Conservation (phyloP, 64 coral and sea anemone genomes). For the Stichodactyla mertensii region DNA sequence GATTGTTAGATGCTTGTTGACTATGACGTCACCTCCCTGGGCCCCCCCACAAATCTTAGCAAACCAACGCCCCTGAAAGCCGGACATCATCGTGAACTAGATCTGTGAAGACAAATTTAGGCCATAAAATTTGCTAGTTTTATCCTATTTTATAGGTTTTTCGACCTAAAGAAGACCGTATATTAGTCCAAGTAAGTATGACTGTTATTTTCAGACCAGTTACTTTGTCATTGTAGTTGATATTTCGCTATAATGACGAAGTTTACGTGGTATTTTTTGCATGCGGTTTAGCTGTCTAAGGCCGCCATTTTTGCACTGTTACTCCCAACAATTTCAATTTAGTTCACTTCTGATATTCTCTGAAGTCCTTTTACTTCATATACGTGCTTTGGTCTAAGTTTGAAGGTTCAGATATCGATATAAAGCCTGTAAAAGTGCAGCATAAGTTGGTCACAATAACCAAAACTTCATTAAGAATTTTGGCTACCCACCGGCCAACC, state of each 20-base stretch:
- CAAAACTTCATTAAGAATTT: constrained; percentile 19
- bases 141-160: constrained; percentile 9
- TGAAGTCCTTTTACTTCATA: not conserved
- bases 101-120: constrained; percentile 20
- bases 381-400: not conserved
- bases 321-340: not conserved
- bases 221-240: not conserved
- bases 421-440: not conserved
- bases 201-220: not conserved
- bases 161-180: not conserved
- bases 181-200: constrained; percentile 19
- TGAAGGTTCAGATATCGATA: not conserved
- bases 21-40: constrained; percentile 37
- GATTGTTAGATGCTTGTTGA: constrained; percentile 34
- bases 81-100: constrained; percentile 55
- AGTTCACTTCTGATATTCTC: not conserved
- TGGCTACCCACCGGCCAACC: not conserved
- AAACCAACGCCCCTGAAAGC: constrained; percentile 98
- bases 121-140: constrained; percentile 20
- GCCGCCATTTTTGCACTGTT: not conserved
- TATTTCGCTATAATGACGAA: not conserved
- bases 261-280: constrained; percentile 5
- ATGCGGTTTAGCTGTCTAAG: constrained; percentile 15
- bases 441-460: not conserved
- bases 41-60: constrained; percentile 66